Evolutionary conservation across 35 echinoderm and acorn worm genomes (phyloP), one percentile per base, ranked within the genome.

Genomic region (Holothuria glaberrima): DNA sequence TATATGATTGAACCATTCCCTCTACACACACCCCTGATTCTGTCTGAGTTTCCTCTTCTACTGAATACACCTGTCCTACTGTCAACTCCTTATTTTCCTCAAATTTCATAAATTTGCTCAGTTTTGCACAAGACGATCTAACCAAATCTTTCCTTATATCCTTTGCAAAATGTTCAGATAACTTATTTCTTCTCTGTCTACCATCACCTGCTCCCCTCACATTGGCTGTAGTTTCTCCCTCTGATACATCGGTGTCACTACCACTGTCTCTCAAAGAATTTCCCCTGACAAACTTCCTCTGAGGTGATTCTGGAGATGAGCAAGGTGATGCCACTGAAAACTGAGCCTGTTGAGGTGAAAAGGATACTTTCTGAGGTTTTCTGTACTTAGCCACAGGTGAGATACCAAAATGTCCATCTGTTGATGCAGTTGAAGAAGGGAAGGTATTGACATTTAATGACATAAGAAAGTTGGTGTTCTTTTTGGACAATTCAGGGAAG

Each of bases 291-390:
- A 75, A 38, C 34, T 75, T 75, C 71, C 71, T 75, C 19, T 31
- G 71, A n/a, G 71, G 71, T 38, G 71, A 75, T 41, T 57, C 79
- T 58, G 83, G 83, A 36, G 83, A 86, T 17, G 83, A 86, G 59
- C 83, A 86, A 36, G 83, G 83, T 22, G 83, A 86, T 38, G 79
- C 79, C 18, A 29, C 22, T 9, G 79, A 82, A 29, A 58, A 82
- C 19, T 24, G 29, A 9, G 58, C 28, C 21, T 33, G 27, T 30
- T 48, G 80, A 17, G 80, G 41, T 78, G 74, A 24, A 25, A 78
- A 78, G 20, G 74, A 48, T 48, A 78, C 38, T 78, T 78, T 48
- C 38, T 20, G 36, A 78, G 44, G 27, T n/a, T 20, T 78, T 78
- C 74, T 78, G 10, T 21, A 78, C 22, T 50, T 78, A 22, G 74